Conservation (phyloP, 2,113 vertebrate genomes). For the Argyrosomus japonicus region DNA sequence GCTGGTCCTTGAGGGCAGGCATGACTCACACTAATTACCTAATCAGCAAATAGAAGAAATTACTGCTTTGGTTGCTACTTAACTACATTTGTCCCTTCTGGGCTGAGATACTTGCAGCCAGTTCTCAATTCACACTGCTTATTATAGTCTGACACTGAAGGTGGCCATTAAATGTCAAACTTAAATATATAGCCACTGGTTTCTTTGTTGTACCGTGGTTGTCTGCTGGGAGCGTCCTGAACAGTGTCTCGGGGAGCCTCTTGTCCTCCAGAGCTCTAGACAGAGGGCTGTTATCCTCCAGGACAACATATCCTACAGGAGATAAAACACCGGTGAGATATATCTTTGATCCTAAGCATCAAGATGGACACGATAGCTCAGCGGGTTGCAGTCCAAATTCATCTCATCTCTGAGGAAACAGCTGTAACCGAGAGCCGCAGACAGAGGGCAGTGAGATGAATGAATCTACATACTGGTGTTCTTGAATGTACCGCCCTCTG, state of each 20-base stretch:
- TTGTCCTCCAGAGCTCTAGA: conserved; percentile 79
- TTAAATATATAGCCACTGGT: neutral
- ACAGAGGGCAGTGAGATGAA: conserved; percentile 61
- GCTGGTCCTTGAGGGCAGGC: neutral
- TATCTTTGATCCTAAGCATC: neutral
- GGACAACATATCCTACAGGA: conserved; percentile 78
- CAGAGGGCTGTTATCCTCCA: conserved; percentile 85
- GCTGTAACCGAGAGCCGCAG: conserved; percentile 28
- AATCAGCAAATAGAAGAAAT: conserved; percentile 37
- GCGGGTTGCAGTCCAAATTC: neutral
- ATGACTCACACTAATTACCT: conserved; percentile 4
- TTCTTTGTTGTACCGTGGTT: conserved; percentile 77
- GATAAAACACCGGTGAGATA: conserved; percentile 14
- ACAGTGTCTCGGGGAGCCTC: conserved; percentile 80
- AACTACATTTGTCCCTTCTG: conserved; percentile 15
- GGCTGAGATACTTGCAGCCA: neutral
- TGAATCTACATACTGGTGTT: neutral
- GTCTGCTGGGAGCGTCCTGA: conserved; percentile 79
- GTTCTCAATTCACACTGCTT: neutral
- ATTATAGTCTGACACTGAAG: neutral
- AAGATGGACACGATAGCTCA: neutral
- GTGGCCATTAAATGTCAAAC: neutral
- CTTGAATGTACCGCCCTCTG: conserved; percentile 35
- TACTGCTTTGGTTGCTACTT: conserved; percentile 20
- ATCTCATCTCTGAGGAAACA: neutral